A percentile compares a stretch with the other conserved stretches of the same genome.
Conservation (phyloP, 2,888 invertebrate genomes). For the Dichetophora obliterata region DNA sequence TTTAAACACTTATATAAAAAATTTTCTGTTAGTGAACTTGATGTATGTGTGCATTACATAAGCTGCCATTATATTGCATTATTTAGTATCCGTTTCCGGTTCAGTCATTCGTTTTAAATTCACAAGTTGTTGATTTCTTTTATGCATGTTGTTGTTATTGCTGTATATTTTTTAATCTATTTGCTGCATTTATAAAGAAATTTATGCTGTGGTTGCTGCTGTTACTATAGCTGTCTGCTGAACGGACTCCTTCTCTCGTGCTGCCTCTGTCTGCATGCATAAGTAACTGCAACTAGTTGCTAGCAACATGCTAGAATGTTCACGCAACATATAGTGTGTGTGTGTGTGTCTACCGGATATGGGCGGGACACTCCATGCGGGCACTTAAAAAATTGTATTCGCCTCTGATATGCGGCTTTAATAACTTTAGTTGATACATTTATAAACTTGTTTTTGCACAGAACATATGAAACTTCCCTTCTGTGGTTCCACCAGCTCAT, state of each 20-base stretch:
- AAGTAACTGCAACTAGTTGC: conserved; percentile 21
- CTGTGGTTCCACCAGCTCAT: not conserved
- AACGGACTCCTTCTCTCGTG: not conserved
- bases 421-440: conserved; percentile 20
- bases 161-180: not conserved
- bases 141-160: not conserved
- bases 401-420: conserved; percentile 25
- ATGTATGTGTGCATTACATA: not conserved
- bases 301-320: not conserved
- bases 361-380: conserved; percentile 1
- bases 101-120: conserved; percentile 15
- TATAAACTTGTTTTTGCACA: too few species aligned
- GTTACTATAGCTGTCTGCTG: conserved; percentile 10
- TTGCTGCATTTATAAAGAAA: not conserved
- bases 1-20: too few species aligned
- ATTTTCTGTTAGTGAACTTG: too few species aligned
- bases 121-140: conserved; percentile 21
- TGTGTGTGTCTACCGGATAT: conserved; percentile 9
- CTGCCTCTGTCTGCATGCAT: not conserved
- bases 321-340: too few species aligned
- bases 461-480: too few species aligned
- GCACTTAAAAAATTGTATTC: conserved; percentile 20
- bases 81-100: conserved; percentile 29
- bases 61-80: conserved; percentile 24
- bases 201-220: conserved; percentile 9